Evolutionary conservation across 2,888 invertebrate species (phyloP).

Genomic region (Sminthurides aquaticus): DNA sequence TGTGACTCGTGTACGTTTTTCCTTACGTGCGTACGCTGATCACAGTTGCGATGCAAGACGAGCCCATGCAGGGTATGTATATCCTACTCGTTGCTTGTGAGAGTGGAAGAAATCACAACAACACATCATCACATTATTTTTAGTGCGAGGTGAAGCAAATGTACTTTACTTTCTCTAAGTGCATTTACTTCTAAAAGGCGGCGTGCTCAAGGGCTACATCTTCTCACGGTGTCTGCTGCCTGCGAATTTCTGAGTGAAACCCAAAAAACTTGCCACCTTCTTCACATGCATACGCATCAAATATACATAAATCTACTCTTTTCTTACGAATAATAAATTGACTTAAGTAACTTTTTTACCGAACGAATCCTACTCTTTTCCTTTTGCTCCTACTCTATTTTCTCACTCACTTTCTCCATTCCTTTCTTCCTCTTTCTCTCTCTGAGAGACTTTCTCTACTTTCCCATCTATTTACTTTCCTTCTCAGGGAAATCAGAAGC

Average conservation of each 20-base stretch:
- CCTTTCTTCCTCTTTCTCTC: background rate
- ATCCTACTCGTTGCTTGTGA: background rate
- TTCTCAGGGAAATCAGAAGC: background rate
- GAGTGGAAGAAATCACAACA: conserved; percentile 5
- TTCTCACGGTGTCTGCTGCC: conserved; percentile 38
- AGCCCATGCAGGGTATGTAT: conserved; percentile 18
- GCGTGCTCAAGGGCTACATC: conserved; percentile 42
- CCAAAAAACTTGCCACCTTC: conserved; percentile 9
- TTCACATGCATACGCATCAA: background rate
- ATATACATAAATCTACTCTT: background rate
- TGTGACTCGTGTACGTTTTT: conserved; percentile 11
- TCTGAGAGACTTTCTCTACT: background rate
- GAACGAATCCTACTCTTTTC: background rate
- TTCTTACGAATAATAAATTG: background rate
- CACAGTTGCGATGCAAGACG: conserved; percentile 19
- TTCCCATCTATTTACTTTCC: background rate
- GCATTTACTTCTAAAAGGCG: conserved; percentile 31
- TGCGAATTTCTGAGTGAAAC: conserved; percentile 33
- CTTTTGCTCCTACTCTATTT: background rate
- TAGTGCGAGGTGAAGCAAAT: conserved; percentile 13
- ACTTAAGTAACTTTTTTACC: background rate
- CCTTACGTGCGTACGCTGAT: conserved; percentile 20
- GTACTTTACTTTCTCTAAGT: conserved; percentile 27
- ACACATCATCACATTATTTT: conserved; percentile 8
- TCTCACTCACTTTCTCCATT: background rate